A percentile compares a stretch with the other conserved stretches of the same genome.
These are phyloP conservation scores for Microcebus jonahi DNA, from an alignment of 2,113 vertebrate genomes.

Conservation along the genomic window DNA sequence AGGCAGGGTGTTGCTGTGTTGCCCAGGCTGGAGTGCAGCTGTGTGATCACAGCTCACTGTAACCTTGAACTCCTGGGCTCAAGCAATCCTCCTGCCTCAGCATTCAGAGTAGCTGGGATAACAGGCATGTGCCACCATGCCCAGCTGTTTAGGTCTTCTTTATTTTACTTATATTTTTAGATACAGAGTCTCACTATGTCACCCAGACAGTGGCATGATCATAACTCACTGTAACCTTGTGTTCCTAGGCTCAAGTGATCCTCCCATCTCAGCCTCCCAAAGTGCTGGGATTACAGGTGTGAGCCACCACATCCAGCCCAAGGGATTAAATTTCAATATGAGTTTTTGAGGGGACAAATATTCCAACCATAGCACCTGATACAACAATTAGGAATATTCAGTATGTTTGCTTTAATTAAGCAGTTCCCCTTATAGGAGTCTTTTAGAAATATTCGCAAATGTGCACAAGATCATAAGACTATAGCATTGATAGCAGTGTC, in stretches of 20 bases:
- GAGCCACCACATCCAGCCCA: background rate
- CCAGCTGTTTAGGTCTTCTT: background rate
- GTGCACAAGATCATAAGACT: background rate
- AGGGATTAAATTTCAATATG: no score
- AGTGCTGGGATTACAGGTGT: background rate
- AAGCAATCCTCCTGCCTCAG: background rate
- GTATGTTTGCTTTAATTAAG: background rate
- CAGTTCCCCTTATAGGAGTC: background rate
- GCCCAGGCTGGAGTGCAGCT: background rate
- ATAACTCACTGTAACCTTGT: no score
- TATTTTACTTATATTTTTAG: background rate
- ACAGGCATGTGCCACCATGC: background rate
- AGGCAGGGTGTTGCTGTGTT: background rate
- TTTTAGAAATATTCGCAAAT: background rate
- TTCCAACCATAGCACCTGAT: background rate
- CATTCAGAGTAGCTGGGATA: background rate
- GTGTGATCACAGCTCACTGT: background rate
- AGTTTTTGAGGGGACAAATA: no score
- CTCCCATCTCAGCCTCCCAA: background rate
- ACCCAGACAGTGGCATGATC: background rate
- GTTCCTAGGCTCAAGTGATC: background rate
- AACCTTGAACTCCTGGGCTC: background rate
- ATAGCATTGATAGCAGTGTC: background rate
- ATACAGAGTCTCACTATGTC: background rate
- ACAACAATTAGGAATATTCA: background rate